Evolutionary conservation across 2,113 vertebrate species (phyloP).

Genomic region (Lucifuga dentata): DNA sequence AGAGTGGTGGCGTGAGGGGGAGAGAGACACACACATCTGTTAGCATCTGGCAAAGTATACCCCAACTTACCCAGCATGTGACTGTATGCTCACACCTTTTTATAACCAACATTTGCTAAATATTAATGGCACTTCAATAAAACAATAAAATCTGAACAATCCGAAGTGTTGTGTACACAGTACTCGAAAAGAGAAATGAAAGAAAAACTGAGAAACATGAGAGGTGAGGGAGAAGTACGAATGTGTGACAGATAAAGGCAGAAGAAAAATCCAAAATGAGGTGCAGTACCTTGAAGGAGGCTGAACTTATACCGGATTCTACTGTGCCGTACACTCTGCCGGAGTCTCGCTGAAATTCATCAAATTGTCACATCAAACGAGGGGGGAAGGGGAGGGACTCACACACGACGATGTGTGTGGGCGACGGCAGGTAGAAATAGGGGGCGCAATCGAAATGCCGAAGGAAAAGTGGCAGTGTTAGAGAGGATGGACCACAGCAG

Average conservation of each 20-base stretch:
- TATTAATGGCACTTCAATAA: constrained; percentile 3
- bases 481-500: constrained; percentile 61
- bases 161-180: constrained; percentile 20
- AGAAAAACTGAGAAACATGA: constrained; percentile 20
- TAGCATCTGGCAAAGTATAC: constrained; percentile 60
- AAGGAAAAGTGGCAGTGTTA: constrained; percentile 62
- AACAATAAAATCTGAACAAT: constrained; percentile 3
- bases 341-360: constrained; percentile 87
- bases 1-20: constrained; percentile 87
- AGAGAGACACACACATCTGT: constrained; percentile 85
- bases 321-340: constrained; percentile 85
- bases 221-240: constrained; percentile 34
- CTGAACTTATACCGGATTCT: constrained; percentile 90
- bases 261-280: constrained; percentile 57
- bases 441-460: constrained; percentile 43
- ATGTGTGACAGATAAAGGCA: constrained; percentile 41
- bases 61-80: background rate
- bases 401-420: constrained; percentile 69
- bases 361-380: constrained; percentile 80
- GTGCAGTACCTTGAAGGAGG: constrained; percentile 87
- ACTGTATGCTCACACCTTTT: constrained; percentile 1
- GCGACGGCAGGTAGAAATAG: constrained; percentile 8
- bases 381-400: constrained; percentile 52
- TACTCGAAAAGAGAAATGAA: constrained; percentile 19
- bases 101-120: constrained; percentile 22